Evolutionary conservation across 2,113 vertebrate species (phyloP), one percentile per base, ranked within the genome.

Genomic region (Megalops atlanticus): DNA sequence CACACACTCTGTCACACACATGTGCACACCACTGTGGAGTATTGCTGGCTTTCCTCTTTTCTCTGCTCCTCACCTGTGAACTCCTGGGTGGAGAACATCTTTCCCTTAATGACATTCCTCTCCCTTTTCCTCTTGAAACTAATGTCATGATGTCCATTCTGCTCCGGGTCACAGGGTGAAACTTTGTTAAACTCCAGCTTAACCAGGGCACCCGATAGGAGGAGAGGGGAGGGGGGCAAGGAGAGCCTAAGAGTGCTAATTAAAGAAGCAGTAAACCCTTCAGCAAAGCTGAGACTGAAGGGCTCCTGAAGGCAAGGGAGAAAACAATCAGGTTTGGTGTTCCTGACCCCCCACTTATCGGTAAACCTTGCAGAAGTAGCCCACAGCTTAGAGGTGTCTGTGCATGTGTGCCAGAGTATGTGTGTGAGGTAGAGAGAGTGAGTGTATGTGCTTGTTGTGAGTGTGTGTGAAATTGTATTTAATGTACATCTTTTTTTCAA

Each of bases 1-100:
- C 79, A 83, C 76, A 81, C 64, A 52, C 3, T 4, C 24, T 16
- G 69, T 18, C 76, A 36, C 47, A 38, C 76, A 49, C 49, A 81
- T 16, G 18, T 16, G 18, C 49, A 52, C 8, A 52, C 15, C 15
- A 4, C 3, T 18, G 21, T 18, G 21, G 14, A 52, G 14, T 4
- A 52, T 12, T 14, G 16, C 14, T 52, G 49, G 21, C 49, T 52
- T 84, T 83, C 87, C 82, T n/a, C 85, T 75, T 86, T 73, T 52
- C 85, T n/a, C n/a, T n/a, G n/a, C 81, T 58, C 35, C 54, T 52
- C 38, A 74, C 54, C 71, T 87, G 80, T 80, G 86, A 52, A 52
- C 49, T 52, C 49, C 49, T 18, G 49, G 49, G 16, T 18, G 49
- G 21, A 4, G 11, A 52, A 52, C 21, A 3, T 52, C 14, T 52